These are phyloP conservation scores for Lasioglossum lativentre DNA, from an alignment of 2,888 invertebrate species.

Conservation along the genomic window DNA sequence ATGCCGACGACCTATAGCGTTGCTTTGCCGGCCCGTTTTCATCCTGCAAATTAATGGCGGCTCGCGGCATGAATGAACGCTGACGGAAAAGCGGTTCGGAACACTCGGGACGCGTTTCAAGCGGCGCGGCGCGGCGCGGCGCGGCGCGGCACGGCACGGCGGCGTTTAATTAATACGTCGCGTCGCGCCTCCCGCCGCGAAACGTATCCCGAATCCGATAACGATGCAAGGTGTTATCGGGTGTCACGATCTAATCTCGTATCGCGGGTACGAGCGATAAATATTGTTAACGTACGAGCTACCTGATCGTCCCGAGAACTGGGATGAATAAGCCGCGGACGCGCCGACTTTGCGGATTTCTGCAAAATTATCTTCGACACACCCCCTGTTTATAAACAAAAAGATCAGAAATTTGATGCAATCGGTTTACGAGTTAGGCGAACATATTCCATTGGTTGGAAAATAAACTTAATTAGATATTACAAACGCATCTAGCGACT, in stretches of 20 bases:
- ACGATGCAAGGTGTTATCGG: slow-evolving; percentile 37
- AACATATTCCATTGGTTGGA: neutral
- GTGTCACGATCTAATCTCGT: slow-evolving; percentile 43
- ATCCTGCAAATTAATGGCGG: slow-evolving; percentile 62
- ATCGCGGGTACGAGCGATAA: slow-evolving; percentile 31
- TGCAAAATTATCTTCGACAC: slow-evolving; percentile 7
- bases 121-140: neutral
- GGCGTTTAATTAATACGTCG: slow-evolving; percentile 53
- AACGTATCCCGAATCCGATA: slow-evolving; percentile 33
- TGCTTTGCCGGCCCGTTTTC: slow-evolving; percentile 55
- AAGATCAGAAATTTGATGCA: neutral
- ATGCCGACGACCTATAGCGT: slow-evolving; percentile 57
- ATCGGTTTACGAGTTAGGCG: neutral
- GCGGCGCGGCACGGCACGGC: neutral
- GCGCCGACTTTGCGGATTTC: neutral
- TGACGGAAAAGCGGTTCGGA: slow-evolving; percentile 47
- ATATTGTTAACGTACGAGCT: slow-evolving; percentile 30
- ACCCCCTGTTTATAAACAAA: neutral
- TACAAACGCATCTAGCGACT: slow-evolving; percentile 2
- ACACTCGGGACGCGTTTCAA: slow-evolving; percentile 29
- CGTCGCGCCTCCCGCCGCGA: slow-evolving; percentile 19
- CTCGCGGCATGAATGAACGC: slow-evolving; percentile 52
- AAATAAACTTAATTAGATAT: neutral
- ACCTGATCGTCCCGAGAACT: neutral
- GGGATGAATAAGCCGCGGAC: neutral